phyloP scores from a whole-genome alignment of 2,888 invertebrate genomes.

The Pristionchus mayeri region DNA sequence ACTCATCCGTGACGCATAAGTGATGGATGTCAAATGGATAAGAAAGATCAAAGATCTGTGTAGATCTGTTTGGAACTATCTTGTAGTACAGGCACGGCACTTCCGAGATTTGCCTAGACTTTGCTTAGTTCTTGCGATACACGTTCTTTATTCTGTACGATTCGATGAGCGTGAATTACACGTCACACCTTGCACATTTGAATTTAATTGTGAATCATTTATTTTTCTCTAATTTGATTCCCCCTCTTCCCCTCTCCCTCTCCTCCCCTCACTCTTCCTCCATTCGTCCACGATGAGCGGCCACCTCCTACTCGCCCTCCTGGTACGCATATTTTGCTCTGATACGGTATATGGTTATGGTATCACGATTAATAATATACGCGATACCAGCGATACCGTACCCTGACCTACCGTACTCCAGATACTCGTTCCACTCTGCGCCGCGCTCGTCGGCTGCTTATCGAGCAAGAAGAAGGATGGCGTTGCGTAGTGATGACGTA shows the following conservation, averaged over 20 bases:
- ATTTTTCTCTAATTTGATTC: neutral
- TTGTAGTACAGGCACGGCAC: no score
- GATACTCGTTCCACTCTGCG: neutral
- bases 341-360: no score
- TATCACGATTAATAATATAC: neutral
- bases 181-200: no score
- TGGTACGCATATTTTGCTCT: neutral
- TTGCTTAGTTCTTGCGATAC: no score
- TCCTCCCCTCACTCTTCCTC: neutral
- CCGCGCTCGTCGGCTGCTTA: neutral
- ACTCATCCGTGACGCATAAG: neutral
- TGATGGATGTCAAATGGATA: neutral
- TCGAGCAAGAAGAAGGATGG: slow-evolving; percentile 5
- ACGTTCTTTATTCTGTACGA: no score
- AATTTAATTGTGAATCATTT: no score
- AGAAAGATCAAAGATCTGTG: neutral
- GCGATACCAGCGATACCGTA: neutral
- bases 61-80: no score
- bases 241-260: neutral
- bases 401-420: neutral
- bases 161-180: no score
- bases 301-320: neutral
- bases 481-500: no score
- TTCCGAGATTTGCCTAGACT: no score
- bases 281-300: slow-evolving; percentile 10